phyloP scores from a whole-genome alignment of 1,140 invertebrate species.

The Drosophila malerkotliana region DNA sequence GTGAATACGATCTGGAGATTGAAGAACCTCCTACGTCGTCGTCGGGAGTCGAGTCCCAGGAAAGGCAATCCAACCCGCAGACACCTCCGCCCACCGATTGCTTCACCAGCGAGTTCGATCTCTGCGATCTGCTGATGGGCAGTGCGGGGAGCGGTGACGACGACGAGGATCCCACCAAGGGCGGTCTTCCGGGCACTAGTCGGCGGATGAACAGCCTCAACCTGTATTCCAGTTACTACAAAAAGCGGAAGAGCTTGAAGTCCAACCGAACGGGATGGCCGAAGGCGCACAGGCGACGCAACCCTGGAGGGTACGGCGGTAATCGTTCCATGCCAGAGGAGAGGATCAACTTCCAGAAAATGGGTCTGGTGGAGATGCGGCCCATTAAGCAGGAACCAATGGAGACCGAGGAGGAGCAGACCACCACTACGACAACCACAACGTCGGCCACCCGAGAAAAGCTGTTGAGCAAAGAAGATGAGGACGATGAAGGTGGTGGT shows the following conservation, averaged over 20 bases:
- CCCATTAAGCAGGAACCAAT: constrained; percentile 42
- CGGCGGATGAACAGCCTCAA: constrained; percentile 46
- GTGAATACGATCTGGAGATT: constrained; percentile 56
- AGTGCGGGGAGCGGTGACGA: constrained; percentile 60
- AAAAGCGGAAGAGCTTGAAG: constrained; percentile 73
- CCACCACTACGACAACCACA: constrained; percentile 46
- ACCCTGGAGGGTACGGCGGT: constrained; percentile 5
- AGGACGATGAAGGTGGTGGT: constrained; percentile 24
- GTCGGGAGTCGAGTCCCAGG: background rate
- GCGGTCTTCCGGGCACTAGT: background rate
- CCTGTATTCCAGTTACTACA: constrained; percentile 65
- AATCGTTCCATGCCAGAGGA: constrained; percentile 38
- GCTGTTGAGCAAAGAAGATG: constrained; percentile 37
- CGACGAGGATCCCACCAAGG: constrained; percentile 29
- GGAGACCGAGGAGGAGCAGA: constrained; percentile 58
- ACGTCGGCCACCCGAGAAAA: constrained; percentile 34
- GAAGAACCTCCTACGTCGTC: constrained; percentile 10
- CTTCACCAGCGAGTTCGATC: constrained; percentile 78
- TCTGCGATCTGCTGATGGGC: constrained; percentile 63
- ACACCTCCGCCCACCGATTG: constrained; percentile 76
- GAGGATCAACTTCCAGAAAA: constrained; percentile 56
- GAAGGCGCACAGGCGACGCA: constrained; percentile 84
- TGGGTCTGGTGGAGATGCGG: constrained; percentile 33
- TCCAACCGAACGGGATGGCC: constrained; percentile 88
- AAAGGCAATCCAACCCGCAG: constrained; percentile 5